Conservation (phyloP, 2,113 vertebrate species). For the Acanthochromis polyacanthus region DNA sequence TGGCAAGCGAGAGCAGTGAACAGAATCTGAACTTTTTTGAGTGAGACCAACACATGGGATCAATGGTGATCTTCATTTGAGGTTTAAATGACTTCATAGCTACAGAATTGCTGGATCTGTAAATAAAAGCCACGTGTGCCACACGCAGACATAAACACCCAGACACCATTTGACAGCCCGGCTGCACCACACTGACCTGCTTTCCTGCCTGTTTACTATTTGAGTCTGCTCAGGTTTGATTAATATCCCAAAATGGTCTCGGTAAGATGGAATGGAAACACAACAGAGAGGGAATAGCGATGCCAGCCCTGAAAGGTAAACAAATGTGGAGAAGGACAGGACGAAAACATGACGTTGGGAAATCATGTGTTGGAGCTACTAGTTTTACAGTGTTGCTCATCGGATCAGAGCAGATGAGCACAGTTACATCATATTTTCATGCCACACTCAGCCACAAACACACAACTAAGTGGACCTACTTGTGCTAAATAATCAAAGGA, state of each 20-base stretch:
- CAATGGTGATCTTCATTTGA: slow-evolving; percentile 16
- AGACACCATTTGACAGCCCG: slow-evolving; percentile 23
- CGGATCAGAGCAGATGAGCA: slow-evolving; percentile 24
- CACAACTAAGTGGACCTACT: neutral
- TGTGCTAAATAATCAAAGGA: neutral
- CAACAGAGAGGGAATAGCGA: neutral
- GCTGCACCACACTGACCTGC: slow-evolving; percentile 36
- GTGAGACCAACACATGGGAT: slow-evolving; percentile 14
- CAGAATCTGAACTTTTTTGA: no score
- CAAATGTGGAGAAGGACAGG: slow-evolving; percentile 39
- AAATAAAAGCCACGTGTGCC: slow-evolving; percentile 47
- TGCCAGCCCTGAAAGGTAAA: slow-evolving; percentile 30
- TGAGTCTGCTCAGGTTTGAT: slow-evolving; percentile 26
- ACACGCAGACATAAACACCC: slow-evolving; percentile 41
- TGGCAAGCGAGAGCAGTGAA: no score
- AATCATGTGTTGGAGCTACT: slow-evolving; percentile 39
- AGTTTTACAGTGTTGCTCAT: slow-evolving; percentile 57
- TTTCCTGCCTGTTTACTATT: slow-evolving; percentile 24
- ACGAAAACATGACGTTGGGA: slow-evolving; percentile 63
- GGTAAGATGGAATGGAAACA: slow-evolving; percentile 6
- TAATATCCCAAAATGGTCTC: slow-evolving; percentile 34
- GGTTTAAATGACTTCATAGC: slow-evolving; percentile 33
- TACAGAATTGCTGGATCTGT: slow-evolving; percentile 29
- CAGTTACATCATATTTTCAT: slow-evolving; percentile 57
- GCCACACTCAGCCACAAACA: slow-evolving; percentile 7